These are phyloP conservation scores for Phaetusa simplex DNA, from an alignment of 2,113 vertebrate genomes.

Conservation along the genomic window DNA sequence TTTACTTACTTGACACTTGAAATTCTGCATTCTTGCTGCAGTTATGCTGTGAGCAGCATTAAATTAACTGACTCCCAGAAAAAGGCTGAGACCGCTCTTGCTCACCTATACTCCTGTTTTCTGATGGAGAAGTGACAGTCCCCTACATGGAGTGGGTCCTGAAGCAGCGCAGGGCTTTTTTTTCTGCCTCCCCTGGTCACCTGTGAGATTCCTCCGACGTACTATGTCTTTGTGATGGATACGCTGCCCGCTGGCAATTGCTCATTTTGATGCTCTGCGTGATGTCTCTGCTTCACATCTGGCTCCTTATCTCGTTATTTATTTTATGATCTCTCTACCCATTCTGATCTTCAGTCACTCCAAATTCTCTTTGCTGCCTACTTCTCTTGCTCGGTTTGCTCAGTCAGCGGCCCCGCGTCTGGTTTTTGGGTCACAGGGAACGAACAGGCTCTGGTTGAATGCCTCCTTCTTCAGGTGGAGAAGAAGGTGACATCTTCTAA, in stretches of 20 bases:
- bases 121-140: background rate
- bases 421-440: background rate
- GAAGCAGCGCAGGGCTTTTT: background rate
- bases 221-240: background rate
- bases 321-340: slow-evolving; percentile 19
- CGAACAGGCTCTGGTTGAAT: background rate
- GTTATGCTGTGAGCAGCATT: slow-evolving; percentile 2
- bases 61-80: background rate
- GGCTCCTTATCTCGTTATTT: slow-evolving; percentile 24
- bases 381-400: background rate
- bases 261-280: slow-evolving; percentile 18
- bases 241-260: background rate
- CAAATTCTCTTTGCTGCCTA: slow-evolving; percentile 3
- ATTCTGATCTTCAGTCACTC: slow-evolving; percentile 12
- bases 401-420: background rate
- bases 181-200: background rate
- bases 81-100: fast-evolving
- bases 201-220: background rate
- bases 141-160: background rate
- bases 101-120: background rate
- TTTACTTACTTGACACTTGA: slow-evolving; percentile 43
- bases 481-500: background rate
- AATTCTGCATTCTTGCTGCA: slow-evolving; percentile 49
- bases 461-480: background rate
- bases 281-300: background rate